Base-by-base conservation (phyloP, 2,113 vertebrate species). In the Stegastes partitus region DNA sequence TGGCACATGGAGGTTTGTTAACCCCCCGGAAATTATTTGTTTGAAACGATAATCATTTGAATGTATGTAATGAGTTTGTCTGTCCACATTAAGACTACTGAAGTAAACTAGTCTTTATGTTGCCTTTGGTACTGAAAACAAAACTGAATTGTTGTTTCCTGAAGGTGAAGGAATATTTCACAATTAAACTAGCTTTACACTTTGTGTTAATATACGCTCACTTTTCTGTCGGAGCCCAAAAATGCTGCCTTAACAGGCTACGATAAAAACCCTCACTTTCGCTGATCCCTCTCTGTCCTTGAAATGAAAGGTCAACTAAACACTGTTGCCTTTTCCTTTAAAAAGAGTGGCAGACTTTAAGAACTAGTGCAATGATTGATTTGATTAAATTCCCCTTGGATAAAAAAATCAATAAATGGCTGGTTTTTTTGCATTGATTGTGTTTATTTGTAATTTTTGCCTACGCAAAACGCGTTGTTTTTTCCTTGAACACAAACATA, bases 331-430 rank as follows among this genome's bases (percentile, higher is more conserved):
- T 88, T 84, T 71, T 83, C 54, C 56, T 84, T 89, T 82, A 49
- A 85, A 42, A 42, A 80, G 63, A 55, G 21, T 42, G 76, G 5
- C 56, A 59, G 49, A 73, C 47, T 69, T 67, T 42, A 77, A 76
- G 56, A 75, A 76, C 55, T 72, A 73, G 73, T 80, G 77, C 72
- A 77, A 59, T 81, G 67, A 68, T 61, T 82, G 16, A 65, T 74
- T 83, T 81, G 42, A 69, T 82, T 83, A 12, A 67, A 82, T 81
- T 76, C 58, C 69, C 65, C 62, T 67, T 64, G 39, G 63, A 75
- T 61, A 81, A 85, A 25, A n/a, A 89, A 87, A 68, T 64, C 44
- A 92, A 92, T 84, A 90, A 90, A 89, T 34, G 19, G 63, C 81
- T 87, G 69, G 1, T 34, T 85, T 89, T 89, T 90, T 89, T 87